Evolutionary conservation across 2,888 invertebrate genomes (phyloP).

Genomic region (Altica lythri): DNA sequence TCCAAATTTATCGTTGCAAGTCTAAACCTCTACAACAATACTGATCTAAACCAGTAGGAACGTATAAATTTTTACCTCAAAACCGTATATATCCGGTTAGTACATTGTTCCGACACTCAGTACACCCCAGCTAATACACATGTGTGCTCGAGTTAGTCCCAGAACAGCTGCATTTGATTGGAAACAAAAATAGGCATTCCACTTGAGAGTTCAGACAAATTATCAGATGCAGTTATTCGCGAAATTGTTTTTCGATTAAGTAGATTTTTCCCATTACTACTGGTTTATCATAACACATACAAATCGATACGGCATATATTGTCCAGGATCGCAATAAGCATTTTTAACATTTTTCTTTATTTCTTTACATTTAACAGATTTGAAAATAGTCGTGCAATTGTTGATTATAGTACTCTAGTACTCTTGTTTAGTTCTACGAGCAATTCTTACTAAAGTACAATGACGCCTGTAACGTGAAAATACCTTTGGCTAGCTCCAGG

Average conservation of each 20-base stretch:
- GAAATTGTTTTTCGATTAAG: constrained; percentile 10
- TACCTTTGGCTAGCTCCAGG: too few species aligned
- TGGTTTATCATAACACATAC: not conserved
- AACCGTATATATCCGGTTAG: not conserved
- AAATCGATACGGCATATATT: not conserved
- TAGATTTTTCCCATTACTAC: not conserved
- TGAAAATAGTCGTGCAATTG: too few species aligned
- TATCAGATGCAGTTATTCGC: constrained; percentile 6
- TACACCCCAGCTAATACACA: not conserved
- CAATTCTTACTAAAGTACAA: too few species aligned
- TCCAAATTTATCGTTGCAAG: too few species aligned
- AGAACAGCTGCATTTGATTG: not conserved
- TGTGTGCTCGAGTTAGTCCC: not conserved
- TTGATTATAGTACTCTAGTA: too few species aligned
- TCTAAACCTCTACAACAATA: constrained; percentile 11
- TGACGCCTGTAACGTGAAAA: too few species aligned
- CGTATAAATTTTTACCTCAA: constrained; percentile 1
- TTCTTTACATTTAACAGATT: too few species aligned
- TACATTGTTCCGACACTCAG: not conserved
- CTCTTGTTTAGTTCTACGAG: too few species aligned
- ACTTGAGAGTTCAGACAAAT: constrained; percentile 3
- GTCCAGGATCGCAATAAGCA: not conserved
- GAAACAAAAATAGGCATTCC: constrained; percentile 1
- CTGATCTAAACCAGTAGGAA: not conserved
- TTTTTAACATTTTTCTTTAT: too few species aligned